phyloP scores from a whole-genome alignment of 1,140 invertebrate genomes.

The Drepana arcuata region DNA sequence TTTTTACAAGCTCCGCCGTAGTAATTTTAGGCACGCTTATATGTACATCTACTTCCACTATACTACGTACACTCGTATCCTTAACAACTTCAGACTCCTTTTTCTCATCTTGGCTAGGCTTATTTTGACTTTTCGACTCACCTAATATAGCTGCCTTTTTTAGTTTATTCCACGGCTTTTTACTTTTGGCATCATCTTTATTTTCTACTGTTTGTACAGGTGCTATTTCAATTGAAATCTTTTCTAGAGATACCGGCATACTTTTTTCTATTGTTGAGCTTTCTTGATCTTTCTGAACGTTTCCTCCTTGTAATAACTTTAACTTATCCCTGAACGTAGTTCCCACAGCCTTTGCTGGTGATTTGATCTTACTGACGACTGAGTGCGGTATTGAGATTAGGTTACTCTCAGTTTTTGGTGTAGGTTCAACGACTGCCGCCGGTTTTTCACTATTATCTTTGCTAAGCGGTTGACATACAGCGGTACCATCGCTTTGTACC shows the following conservation, averaged over 20 bases:
- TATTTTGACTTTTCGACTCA: slow-evolving; percentile 53
- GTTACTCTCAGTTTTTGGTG: slow-evolving; percentile 57
- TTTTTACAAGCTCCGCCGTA: slow-evolving; percentile 56
- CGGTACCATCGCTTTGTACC: slow-evolving; percentile 64
- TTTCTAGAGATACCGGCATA: slow-evolving; percentile 30
- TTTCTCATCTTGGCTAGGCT: slow-evolving; percentile 45
- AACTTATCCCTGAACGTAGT: slow-evolving; percentile 64
- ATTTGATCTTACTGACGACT: slow-evolving; percentile 70
- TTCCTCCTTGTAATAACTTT: slow-evolving; percentile 56
- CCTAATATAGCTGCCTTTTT: slow-evolving; percentile 73
- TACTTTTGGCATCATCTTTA: slow-evolving; percentile 43
- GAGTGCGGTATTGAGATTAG: slow-evolving; percentile 68
- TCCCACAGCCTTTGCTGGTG: slow-evolving; percentile 61
- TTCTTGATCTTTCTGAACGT: slow-evolving; percentile 43
- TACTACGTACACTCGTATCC: slow-evolving; percentile 20
- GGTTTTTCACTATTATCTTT: slow-evolving; percentile 58
- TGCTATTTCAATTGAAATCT: slow-evolving; percentile 33
- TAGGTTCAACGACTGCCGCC: slow-evolving; percentile 54
- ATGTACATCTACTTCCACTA: slow-evolving; percentile 35
- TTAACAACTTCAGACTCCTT: slow-evolving; percentile 26
- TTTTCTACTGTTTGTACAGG: slow-evolving; percentile 32
- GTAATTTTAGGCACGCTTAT: slow-evolving; percentile 45
- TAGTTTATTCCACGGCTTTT: slow-evolving; percentile 73
- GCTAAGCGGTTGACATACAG: slow-evolving; percentile 55
- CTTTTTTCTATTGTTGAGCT: slow-evolving; percentile 33